phyloP scores from a whole-genome alignment of 1,140 invertebrate genomes.

The Lepidurus packardi region DNA sequence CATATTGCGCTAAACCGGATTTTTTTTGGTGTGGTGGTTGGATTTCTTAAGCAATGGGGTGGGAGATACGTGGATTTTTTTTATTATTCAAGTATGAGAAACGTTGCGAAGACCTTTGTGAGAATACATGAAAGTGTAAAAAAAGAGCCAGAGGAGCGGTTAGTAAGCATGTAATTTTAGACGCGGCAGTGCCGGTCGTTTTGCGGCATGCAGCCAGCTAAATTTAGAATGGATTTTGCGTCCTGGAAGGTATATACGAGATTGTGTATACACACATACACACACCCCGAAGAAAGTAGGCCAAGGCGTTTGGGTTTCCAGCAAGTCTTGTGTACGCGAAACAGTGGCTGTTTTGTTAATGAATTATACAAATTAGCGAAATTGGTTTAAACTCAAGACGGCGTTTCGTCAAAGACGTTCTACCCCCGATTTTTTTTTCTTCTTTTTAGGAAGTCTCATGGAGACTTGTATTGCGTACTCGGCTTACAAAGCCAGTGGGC shows the following conservation, averaged over 20 bases:
- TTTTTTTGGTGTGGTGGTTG: not conserved
- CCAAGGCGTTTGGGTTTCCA: slow-evolving; percentile 1
- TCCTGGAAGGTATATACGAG: not conserved
- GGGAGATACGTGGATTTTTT: too few relatives aligned
- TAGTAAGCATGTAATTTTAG: slow-evolving; percentile 22
- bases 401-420: too few relatives aligned
- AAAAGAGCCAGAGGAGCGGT: not conserved
- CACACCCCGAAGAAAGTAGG: slow-evolving; percentile 1
- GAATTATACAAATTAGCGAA: too few relatives aligned
- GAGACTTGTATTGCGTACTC: too few relatives aligned
- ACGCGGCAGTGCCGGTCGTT: not conserved
- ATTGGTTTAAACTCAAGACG: too few relatives aligned
- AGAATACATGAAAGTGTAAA: not conserved
- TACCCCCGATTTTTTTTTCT: too few relatives aligned
- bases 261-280: not conserved
- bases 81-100: not conserved
- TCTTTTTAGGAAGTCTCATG: too few relatives aligned
- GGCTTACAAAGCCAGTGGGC: too few relatives aligned
- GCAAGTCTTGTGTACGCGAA: not conserved
- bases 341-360: not conserved
- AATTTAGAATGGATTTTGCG: not conserved
- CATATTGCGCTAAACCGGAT: not conserved
- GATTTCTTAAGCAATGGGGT: not conserved
- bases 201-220: slow-evolving; percentile 8
- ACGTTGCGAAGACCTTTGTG: not conserved